Percentiles rank a stretch among this genome's conserved stretches.
These are phyloP conservation scores for Agrochola litura DNA, from an alignment of 2,888 invertebrate genomes.

Conservation along the genomic window DNA sequence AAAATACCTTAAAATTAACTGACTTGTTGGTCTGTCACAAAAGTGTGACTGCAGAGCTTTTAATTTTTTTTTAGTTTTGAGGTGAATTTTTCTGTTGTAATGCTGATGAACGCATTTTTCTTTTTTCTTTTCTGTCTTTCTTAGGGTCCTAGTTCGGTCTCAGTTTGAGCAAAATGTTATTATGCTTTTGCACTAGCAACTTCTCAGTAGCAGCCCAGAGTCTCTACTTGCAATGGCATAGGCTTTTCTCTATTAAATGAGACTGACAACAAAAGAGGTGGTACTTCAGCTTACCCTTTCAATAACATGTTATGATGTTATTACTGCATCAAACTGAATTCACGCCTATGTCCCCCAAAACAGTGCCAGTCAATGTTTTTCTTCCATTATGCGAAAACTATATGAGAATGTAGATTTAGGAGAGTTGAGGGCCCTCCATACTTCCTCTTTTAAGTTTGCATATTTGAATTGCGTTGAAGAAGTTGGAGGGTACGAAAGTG, in stretches of 20 bases:
- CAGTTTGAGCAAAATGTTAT: not conserved
- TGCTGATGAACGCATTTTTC: too few relatives aligned
- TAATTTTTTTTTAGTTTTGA: too few relatives aligned
- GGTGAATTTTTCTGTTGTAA: too few relatives aligned
- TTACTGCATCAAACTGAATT: conserved; percentile 8
- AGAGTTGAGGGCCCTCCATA: conserved; percentile 7
- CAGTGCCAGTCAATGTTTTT: conserved; percentile 30
- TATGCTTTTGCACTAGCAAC: not conserved
- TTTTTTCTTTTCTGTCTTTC: too few relatives aligned
- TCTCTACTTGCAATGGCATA: too few relatives aligned
- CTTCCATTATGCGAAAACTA: conserved; percentile 45
- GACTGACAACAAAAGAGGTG: not conserved
- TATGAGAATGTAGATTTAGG: conserved; percentile 49
- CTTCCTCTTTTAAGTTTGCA: conserved; percentile 42
- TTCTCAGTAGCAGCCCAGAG: not conserved
- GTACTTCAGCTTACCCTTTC: not conserved
- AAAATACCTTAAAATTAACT: too few relatives aligned
- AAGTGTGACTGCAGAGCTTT: too few relatives aligned
- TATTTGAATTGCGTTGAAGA: conserved; percentile 23
- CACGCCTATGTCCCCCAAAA: not conserved
- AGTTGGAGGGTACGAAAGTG: conserved; percentile 1
- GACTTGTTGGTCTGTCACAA: too few relatives aligned
- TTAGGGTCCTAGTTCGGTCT: not conserved
- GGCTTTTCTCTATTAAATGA: not conserved
- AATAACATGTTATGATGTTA: not conserved